These are phyloP conservation scores for Trichonephila clavata DNA, from an alignment of 1,140 invertebrate genomes.

Conservation along the genomic window DNA sequence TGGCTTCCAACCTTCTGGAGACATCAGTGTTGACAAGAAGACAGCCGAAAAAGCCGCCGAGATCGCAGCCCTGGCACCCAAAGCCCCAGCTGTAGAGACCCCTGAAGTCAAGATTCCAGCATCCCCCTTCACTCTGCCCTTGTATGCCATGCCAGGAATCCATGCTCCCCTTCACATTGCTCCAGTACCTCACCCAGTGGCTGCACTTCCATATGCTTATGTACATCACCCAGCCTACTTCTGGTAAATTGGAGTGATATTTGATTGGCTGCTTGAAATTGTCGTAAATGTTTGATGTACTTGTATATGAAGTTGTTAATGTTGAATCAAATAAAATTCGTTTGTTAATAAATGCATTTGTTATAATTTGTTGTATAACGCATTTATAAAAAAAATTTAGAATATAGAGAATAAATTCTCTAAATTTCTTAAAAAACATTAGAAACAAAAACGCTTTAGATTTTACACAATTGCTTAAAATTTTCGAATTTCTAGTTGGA, in stretches of 20 bases:
- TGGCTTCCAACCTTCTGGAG: conserved; percentile 75
- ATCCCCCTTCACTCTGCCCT: conserved; percentile 45
- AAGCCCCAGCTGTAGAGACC: conserved; percentile 63
- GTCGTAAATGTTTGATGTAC: too few species aligned
- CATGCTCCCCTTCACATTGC: not conserved
- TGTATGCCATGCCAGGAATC: conserved; percentile 49
- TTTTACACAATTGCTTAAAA: too few species aligned
- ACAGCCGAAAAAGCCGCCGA: conserved; percentile 73
- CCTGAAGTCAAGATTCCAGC: conserved; percentile 56
- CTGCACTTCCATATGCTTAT: conserved; percentile 27
- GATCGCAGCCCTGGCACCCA: conserved; percentile 77
- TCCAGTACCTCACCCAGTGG: not conserved
- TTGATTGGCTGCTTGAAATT: too few species aligned
- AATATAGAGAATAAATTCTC: too few species aligned
- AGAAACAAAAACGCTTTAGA: too few species aligned
- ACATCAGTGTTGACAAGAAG: conserved; percentile 77
- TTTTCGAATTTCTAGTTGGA: too few species aligned
- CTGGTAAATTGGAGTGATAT: not conserved
- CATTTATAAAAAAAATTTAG: too few species aligned
- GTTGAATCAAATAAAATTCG: too few species aligned
- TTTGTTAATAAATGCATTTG: too few species aligned
- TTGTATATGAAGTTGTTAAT: too few species aligned
- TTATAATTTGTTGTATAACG: too few species aligned
- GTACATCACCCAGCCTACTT: conserved; percentile 8
- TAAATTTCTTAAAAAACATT: too few species aligned